Base-by-base conservation (phyloP, 2,113 vertebrate species). In the Arothron firmamentum region DNA sequence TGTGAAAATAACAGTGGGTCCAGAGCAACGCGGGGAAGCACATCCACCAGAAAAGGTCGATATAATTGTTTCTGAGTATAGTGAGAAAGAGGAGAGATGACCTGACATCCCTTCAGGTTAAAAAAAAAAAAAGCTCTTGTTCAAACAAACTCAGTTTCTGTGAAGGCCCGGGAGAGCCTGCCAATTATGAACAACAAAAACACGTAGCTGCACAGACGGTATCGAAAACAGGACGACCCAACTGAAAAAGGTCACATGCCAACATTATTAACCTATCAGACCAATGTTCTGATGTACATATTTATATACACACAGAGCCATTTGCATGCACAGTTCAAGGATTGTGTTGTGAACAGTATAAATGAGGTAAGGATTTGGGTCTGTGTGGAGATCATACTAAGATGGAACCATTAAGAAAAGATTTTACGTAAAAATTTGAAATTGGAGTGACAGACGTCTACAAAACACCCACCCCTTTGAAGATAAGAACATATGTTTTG, bases 251-350 rank as follows among this genome's bases (percentile, higher is more conserved):
- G 77, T 80, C 72, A 77, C 84, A 84, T 82, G 84, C 85, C 80
- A 88, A 85, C 67, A 83, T 84, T 62, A 66, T 68, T 77, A 82
- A 86, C 80, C 75, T 72, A 82, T 87, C 75, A 82, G 77, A 80
- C 78, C 67, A 60, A 80, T 83, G 72, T 85, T 84, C 67, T 74
- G 80, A 79, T 84, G 74, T 82, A 88, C 80, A 87, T 83, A 81
- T 77, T 72, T 72, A 78, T 64, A 85, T 69, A 82, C 75, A 53
- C 56, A 74, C 73, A 78, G 45, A 67, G 70, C 66, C 74, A 66
- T 77, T 74, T 72, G 6, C 47, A 49, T 18, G 74, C 62, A 80
- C 60, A 67, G 47, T 76, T 79, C 60, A 81, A 65, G 77, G 46
- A 76, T 62, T 56, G 64, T 70, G 70, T 65, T 61, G 69, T 74